Evolutionary conservation across 2,888 invertebrate genomes (phyloP), one percentile per base, ranked within the genome.

Genomic region (Hydraecia micacea): DNA sequence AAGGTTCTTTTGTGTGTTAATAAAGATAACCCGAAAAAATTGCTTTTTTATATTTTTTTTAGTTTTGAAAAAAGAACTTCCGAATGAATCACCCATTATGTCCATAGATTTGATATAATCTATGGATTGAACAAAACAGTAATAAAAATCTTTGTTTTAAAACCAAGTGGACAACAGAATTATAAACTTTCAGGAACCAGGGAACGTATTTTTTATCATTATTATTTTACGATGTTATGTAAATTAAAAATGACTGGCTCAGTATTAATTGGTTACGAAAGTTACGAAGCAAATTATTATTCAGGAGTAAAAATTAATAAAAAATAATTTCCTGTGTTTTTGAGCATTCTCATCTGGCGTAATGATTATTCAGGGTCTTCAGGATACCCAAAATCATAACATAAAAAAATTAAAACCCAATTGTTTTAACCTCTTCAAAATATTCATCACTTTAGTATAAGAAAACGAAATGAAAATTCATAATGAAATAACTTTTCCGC

Each of bases 401-500:
- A 52, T 28, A n/a, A 39, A 62, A 58, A 46, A 76, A 46, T 55
- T 1, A 62, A 74, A 71, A 49, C 36, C 18, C n/a, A 11, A 32
- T 6, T 36, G 1, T 52, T 71, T 73, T 71, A 39, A 63, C 72
- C 28, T 25, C 9, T 81, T 39, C 69, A 13, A 52, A 85, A 73
- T 67, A 70, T 83, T 73, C 77, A 86, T 52, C 52, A 70, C n/a
- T 70, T 65, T 25, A 52, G 9, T 71, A 65, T 62, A 75, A 81
- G 71, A 80, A 88, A 80, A 81, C 58, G 39, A 77, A 86, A 81
- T 80, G 77, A 80, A 79, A 89, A 83, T 80, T 82, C 80, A 83
- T 89, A 86, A 89, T 88, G 82, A 88, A 89, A 86, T 72, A 87
- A 89, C 76, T 86, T 90, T 85, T 82, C 80, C 81, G 77, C 60